Base-by-base conservation (phyloP, 2,113 vertebrate species). In the Pollachius pollachius region DNA sequence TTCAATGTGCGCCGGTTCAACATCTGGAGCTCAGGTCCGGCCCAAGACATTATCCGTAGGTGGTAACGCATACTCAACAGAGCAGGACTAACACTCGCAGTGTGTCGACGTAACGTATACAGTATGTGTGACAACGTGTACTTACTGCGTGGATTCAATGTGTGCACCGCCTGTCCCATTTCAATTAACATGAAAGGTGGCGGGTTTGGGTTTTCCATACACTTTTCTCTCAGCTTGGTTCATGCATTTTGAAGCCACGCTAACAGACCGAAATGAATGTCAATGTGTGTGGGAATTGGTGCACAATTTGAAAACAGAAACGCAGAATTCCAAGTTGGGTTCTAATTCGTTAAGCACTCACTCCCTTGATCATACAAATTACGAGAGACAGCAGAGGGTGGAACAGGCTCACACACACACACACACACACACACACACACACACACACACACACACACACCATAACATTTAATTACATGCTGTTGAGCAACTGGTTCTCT, bases 191-290 rank as follows among this genome's bases (percentile, higher is more conserved):
- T 88, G 67, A 82, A 85, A 79, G 69, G 11, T 9, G 41, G 8
- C 74, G 84, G 23, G 84, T 84, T 75, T 71, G 62, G 63, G 75
- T 85, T 52, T 85, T 84, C 73, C 69, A 63, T 64, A 69, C 63
- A 64, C 34, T 78, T 84, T 86, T 76, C 81, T 80, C 65, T 48
- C 41, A 48, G 67, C 65, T 63, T 83, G 74, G 70, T 82, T 88
- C 84, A 89, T 92, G 85, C 90, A 93, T 90, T 90, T 87, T 87
- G 85, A 87, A 81, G 79, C 68, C 56, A 54, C 80, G 88, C 76
- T 87, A 78, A 84, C 7, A 48, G 41, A 48, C 11, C 11, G 41
- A 48, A 85, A 88, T 85, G 21, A 79, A 90, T 87, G 84, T 84
- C 85, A 89, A 92, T 90, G 82, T 77, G 76, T 67, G 65, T 59